Evolutionary conservation across 1,140 invertebrate genomes (phyloP).

Genomic region (Micrasema minimum): DNA sequence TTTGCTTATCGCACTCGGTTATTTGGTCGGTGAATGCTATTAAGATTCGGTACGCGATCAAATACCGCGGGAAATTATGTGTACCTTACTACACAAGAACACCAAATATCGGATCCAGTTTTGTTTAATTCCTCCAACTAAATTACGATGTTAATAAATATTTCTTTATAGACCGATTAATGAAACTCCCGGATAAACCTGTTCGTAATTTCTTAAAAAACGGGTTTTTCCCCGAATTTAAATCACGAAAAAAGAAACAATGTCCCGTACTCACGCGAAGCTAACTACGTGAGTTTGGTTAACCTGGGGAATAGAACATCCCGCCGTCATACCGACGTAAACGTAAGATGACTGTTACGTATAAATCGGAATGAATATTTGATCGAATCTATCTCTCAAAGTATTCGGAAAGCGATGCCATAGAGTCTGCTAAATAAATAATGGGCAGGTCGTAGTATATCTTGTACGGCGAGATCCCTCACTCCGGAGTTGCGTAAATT

Average conservation of each 20-base stretch:
- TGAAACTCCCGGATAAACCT: slow-evolving; percentile 18
- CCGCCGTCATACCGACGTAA: slow-evolving; percentile 48
- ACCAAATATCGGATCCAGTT: slow-evolving; percentile 1
- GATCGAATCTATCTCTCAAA: slow-evolving; percentile 49
- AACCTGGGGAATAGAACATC: not conserved
- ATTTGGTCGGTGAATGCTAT: slow-evolving; percentile 32
- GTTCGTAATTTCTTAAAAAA: slow-evolving; percentile 2
- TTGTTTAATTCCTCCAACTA: slow-evolving; percentile 25
- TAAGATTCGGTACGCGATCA: slow-evolving; percentile 29
- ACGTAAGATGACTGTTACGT: slow-evolving; percentile 54
- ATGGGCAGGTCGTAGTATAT: slow-evolving; percentile 12
- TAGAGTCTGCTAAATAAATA: slow-evolving; percentile 47
- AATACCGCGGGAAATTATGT: slow-evolving; percentile 22
- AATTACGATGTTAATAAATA: slow-evolving; percentile 17
- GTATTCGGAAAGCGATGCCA: slow-evolving; percentile 34
- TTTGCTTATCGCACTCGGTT: slow-evolving; percentile 25
- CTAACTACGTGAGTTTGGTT: not conserved
- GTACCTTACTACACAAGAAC: no score
- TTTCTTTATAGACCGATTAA: slow-evolving; percentile 17
- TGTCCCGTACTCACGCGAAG: not conserved
- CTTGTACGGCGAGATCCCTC: slow-evolving; percentile 23
- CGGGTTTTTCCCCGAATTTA: not conserved
- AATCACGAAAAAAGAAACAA: not conserved
- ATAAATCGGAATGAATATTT: slow-evolving; percentile 54
- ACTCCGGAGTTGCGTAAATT: slow-evolving; percentile 38